Conservation (phyloP, 2,797 vertebrate genomes). For the Fistularia tabacaria region DNA sequence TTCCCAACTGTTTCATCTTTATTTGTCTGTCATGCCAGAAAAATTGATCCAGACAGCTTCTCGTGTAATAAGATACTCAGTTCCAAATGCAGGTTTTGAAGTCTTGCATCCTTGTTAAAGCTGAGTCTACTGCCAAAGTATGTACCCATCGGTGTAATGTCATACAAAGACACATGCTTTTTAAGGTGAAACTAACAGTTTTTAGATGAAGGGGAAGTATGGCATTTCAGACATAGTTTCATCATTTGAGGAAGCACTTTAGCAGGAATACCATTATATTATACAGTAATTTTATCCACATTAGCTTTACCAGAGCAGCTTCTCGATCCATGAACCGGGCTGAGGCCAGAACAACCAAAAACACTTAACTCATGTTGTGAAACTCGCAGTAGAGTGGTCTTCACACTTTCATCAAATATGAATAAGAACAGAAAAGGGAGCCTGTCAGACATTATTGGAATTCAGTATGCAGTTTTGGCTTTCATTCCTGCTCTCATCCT, state of each 20-base stretch:
- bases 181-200: neutral
- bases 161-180: neutral
- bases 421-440: constrained; percentile 13
- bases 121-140: neutral
- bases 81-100: neutral
- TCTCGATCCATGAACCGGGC: neutral
- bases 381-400: constrained; percentile 6
- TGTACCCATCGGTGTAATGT: neutral
- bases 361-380: neutral
- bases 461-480: constrained; percentile 10
- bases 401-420: constrained; percentile 16
- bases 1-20: neutral
- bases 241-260: no score
- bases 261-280: no score
- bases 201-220: neutral
- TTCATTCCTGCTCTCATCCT: constrained; percentile 28
- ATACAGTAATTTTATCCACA: no score
- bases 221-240: no score
- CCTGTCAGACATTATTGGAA: constrained; percentile 27
- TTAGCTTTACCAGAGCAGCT: no score
- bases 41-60: neutral
- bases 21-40: neutral
- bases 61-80: neutral
- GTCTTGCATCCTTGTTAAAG: neutral
- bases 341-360: neutral